These are phyloP conservation scores for Danio rerio DNA, from an alignment of 2,113 vertebrate genomes.

Conservation along the genomic window DNA sequence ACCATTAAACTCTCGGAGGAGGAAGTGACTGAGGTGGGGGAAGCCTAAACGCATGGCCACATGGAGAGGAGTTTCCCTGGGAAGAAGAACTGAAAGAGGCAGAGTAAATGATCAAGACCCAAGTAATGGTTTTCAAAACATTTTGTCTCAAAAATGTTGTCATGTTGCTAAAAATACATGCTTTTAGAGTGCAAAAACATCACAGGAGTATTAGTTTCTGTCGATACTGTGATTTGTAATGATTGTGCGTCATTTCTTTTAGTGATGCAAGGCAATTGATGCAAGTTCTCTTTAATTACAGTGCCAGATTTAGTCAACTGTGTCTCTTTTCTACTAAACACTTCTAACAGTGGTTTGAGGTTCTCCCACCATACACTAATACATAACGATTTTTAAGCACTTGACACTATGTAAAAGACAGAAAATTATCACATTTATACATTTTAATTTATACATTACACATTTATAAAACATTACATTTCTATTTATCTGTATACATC, in stretches of 20 bases:
- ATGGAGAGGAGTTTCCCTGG: conserved; percentile 82
- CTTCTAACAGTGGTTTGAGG: too few relatives aligned
- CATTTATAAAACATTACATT: too few relatives aligned
- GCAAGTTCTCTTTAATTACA: background rate
- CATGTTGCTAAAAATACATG: background rate
- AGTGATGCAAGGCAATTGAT: background rate
- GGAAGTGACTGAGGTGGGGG: conserved; percentile 78
- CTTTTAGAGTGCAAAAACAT: background rate
- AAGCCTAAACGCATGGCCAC: conserved; percentile 81
- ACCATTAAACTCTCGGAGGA: conserved; percentile 79
- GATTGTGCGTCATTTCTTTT: background rate
- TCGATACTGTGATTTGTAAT: background rate
- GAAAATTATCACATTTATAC: too few relatives aligned
- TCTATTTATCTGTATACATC: too few relatives aligned
- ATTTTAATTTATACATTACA: too few relatives aligned
- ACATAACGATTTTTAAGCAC: too few relatives aligned
- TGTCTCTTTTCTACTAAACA: background rate
- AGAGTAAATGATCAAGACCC: background rate
- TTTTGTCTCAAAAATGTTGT: too few relatives aligned
- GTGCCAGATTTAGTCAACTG: background rate
- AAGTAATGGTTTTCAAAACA: too few relatives aligned
- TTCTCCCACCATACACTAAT: too few relatives aligned
- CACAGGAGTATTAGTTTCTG: background rate
- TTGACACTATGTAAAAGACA: too few relatives aligned
- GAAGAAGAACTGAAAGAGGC: conserved; percentile 63